Evolutionary conservation across 1,140 invertebrate genomes (phyloP).

Genomic region (Tetramorium alpestre): DNA sequence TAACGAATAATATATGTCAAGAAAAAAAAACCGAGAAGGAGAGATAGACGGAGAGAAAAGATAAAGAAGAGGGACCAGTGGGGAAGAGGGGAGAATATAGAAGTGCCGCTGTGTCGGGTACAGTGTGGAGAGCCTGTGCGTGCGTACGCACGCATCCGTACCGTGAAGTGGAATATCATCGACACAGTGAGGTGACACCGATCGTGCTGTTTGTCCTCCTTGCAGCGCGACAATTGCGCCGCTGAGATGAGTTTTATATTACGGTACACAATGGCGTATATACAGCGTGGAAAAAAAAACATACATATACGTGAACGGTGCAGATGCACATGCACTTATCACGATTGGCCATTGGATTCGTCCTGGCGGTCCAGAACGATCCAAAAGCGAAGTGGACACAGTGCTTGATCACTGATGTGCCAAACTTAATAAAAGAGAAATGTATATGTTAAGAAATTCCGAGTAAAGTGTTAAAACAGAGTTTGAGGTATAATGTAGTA

Average conservation of each 20-base stretch:
- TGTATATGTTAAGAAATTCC: background rate
- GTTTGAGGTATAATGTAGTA: background rate
- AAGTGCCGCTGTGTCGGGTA: conserved; percentile 13
- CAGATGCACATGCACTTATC: conserved; percentile 33
- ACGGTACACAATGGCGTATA: background rate
- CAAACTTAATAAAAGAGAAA: background rate
- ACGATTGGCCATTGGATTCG: conserved; percentile 2
- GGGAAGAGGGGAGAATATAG: conserved; percentile 18
- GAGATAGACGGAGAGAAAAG: background rate
- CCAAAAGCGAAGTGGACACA: conserved; percentile 1
- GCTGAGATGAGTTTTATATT: conserved; percentile 45
- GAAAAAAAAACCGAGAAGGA: conserved; percentile 14
- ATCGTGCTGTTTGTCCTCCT: conserved; percentile 16
- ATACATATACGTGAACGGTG: background rate
- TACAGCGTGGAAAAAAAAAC: background rate
- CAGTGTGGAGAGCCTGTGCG: conserved; percentile 46
- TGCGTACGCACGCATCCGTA: conserved; percentile 45
- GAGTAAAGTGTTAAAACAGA: background rate
- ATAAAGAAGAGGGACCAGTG: conserved; percentile 22
- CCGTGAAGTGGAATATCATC: conserved; percentile 44
- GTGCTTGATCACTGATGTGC: background rate
- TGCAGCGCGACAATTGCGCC: conserved; percentile 28
- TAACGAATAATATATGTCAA: background rate
- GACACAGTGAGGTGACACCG: conserved; percentile 50
- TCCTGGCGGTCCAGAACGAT: background rate